Evolutionary conservation across 2,113 vertebrate genomes (phyloP).

Genomic region (Halcyon senegalensis): DNA sequence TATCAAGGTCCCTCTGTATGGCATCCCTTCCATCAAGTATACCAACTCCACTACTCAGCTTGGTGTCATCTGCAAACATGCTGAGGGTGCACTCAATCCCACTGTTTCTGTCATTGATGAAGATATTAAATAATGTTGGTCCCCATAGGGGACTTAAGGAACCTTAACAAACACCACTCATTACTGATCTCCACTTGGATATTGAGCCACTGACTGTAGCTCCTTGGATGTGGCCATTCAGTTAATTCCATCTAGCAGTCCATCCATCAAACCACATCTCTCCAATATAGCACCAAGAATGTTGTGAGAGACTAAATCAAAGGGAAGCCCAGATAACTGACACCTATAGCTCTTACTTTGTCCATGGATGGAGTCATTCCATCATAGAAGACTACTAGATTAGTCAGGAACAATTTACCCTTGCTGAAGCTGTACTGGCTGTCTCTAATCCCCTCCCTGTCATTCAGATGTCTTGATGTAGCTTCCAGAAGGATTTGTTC

Average conservation of each 20-base stretch:
- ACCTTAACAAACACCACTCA: background rate
- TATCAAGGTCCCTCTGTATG: background rate
- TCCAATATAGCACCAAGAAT: background rate
- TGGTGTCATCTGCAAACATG: background rate
- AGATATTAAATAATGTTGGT: background rate
- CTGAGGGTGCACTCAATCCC: background rate
- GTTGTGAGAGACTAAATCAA: background rate
- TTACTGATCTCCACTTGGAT: background rate
- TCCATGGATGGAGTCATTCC: background rate
- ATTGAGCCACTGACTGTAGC: background rate
- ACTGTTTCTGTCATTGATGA: background rate
- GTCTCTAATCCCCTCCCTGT: background rate
- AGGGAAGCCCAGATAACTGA: background rate
- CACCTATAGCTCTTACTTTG: background rate
- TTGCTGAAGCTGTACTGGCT: background rate
- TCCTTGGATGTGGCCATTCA: background rate
- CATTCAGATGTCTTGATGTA: background rate
- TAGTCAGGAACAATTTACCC: background rate
- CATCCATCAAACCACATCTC: background rate
- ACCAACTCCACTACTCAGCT: background rate
- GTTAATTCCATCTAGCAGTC: background rate
- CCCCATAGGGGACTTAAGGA: background rate
- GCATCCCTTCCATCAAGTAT: background rate
- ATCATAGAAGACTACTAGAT: background rate
- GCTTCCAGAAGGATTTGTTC: background rate